Conservation (phyloP, 2,113 vertebrate genomes). For the Mustelus asterias region DNA sequence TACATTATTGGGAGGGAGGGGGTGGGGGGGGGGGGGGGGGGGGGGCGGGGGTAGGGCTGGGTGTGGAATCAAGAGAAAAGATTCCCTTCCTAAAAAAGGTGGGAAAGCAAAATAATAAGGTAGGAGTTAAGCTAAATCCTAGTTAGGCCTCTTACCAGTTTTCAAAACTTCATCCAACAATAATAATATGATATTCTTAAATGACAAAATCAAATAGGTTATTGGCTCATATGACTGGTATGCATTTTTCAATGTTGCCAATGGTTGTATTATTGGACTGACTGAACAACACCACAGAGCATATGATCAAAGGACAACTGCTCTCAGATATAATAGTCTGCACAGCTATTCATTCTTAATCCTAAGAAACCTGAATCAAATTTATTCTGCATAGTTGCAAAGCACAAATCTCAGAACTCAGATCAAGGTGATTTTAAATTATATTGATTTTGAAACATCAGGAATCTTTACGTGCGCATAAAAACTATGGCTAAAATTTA, state of each 20-base stretch:
- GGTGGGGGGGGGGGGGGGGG: too few relatives aligned
- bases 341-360: not conserved
- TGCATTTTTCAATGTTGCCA: not conserved
- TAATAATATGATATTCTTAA: not conserved
- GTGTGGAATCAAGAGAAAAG: not conserved
- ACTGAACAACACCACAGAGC: not conserved
- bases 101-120: not conserved
- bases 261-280: not conserved
- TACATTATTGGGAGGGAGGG: not conserved
- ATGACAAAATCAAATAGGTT: not conserved
- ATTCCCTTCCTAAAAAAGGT: not conserved
- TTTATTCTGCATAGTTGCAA: not conserved
- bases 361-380: not conserved
- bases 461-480: not conserved
- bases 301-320: not conserved
- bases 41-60: not conserved
- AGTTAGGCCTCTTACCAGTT: not conserved
- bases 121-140: not conserved
- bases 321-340: not conserved
- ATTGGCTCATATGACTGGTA: not conserved
- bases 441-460: conserved; percentile 5
- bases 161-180: conserved; percentile 1
- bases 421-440: not conserved
- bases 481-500: not conserved
- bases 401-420: not conserved